phyloP scores from a whole-genome alignment of 92 coral and sea anemone species.

The Epizoanthus stellaris region DNA sequence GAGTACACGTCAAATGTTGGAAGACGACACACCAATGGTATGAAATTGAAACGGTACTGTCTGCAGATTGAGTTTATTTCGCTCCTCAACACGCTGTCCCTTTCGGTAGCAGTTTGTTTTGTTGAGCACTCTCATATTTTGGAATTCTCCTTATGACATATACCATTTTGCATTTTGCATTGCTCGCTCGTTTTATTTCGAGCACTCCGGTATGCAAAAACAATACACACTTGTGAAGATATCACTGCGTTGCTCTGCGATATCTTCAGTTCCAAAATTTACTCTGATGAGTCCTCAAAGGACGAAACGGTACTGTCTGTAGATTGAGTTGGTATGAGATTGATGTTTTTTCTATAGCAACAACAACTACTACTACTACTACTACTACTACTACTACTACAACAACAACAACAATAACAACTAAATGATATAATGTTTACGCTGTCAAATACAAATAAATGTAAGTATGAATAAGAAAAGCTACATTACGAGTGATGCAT shows the following conservation, averaged over 20 bases:
- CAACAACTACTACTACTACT: too few species aligned
- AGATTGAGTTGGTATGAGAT: too few species aligned
- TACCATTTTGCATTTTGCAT: neutral
- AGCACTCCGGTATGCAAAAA: conserved; percentile 10
- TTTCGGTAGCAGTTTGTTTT: neutral
- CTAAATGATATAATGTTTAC: too few species aligned
- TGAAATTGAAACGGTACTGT: too few species aligned
- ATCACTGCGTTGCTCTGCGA: conserved; percentile 5
- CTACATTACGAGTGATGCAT: too few species aligned
- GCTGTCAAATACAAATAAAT: too few species aligned
- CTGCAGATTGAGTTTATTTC: neutral
- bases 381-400: too few species aligned
- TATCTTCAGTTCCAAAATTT: neutral
- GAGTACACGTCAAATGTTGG: too few species aligned
- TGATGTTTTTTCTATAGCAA: too few species aligned
- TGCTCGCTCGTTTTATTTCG: neutral
- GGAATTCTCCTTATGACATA: neutral
- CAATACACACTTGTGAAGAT: conserved; percentile 19
- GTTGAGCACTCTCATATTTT: conserved; percentile 19
- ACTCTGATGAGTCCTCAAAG: conserved; percentile 9
- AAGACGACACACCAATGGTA: too few species aligned
- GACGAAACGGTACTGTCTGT: neutral
- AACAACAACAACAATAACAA: too few species aligned
- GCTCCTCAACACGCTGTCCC: neutral
- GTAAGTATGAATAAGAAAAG: too few species aligned